phyloP scores from a whole-genome alignment of 2,888 invertebrate genomes.

The Phengaris alcon region DNA sequence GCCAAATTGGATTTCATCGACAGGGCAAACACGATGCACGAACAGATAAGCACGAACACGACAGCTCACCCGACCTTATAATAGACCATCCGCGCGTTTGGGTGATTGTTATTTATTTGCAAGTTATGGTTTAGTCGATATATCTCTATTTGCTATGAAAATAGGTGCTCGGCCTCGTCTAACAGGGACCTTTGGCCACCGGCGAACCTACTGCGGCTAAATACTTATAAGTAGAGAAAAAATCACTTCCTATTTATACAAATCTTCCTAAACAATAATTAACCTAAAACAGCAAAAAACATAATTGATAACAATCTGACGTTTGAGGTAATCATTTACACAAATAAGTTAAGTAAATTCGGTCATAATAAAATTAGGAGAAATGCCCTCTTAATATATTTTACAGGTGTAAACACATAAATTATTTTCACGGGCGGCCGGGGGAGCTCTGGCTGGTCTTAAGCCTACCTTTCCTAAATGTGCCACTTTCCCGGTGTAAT shows the following conservation, averaged over 20 bases:
- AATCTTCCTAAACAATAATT: not conserved
- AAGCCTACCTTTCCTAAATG: not conserved
- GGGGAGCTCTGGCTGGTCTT: not conserved
- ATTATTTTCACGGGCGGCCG: not conserved
- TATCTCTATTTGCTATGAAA: too few species aligned
- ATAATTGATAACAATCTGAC: conserved; percentile 5
- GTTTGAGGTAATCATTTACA: not conserved
- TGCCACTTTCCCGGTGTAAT: not conserved
- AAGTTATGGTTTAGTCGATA: too few species aligned
- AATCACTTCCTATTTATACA: not conserved
- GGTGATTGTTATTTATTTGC: too few species aligned
- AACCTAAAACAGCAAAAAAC: not conserved
- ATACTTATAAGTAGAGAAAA: not conserved
- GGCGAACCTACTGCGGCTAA: too few species aligned
- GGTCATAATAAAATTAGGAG: not conserved
- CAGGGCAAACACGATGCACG: too few species aligned
- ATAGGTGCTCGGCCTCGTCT: too few species aligned
- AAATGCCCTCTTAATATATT: not conserved
- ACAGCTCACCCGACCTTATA: too few species aligned
- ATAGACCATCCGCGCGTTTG: too few species aligned
- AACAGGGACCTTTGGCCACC: too few species aligned
- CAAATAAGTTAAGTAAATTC: not conserved
- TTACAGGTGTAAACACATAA: not conserved
- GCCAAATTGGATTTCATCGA: too few species aligned
- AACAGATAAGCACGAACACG: too few species aligned